These are phyloP conservation scores for Eupithecia insigniata DNA, from an alignment of 2,888 invertebrate genomes.

Conservation along the genomic window DNA sequence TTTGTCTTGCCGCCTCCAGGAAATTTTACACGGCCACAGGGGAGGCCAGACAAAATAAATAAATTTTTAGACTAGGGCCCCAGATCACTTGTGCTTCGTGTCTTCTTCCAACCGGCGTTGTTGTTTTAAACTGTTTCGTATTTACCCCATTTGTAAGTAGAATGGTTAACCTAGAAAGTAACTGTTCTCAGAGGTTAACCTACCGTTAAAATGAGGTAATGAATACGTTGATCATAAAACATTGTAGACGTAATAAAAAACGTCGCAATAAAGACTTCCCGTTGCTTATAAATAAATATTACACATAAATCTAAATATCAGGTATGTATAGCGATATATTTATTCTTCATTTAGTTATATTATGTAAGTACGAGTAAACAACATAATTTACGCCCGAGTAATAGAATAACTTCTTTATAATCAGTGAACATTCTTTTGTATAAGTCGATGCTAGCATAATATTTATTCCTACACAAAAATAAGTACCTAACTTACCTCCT, in stretches of 20 bases:
- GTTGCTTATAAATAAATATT: slow-evolving; percentile 46
- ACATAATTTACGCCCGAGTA: not conserved
- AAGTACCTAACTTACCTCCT: not conserved
- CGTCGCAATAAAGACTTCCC: slow-evolving; percentile 56
- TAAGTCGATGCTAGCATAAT: not conserved
- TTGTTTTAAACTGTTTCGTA: not conserved
- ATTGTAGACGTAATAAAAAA: slow-evolving; percentile 58
- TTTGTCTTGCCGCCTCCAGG: no score
- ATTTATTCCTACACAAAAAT: not conserved
- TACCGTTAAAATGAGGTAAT: slow-evolving; percentile 34
- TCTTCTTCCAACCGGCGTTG: not conserved
- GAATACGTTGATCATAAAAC: slow-evolving; percentile 50
- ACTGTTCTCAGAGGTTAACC: not conserved
- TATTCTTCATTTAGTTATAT: not conserved
- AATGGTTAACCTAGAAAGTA: not conserved
- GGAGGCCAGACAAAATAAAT: no score
- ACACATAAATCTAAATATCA: not conserved
- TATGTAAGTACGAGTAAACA: not conserved
- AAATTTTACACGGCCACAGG: no score
- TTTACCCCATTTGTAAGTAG: not conserved
- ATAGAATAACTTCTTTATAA: not conserved
- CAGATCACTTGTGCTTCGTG: not conserved
- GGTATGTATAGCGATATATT: not conserved
- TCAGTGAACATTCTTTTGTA: not conserved
- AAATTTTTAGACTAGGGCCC: not conserved